Conservation (phyloP, 2,888 invertebrate genomes). For the Andrena trimmerana region DNA sequence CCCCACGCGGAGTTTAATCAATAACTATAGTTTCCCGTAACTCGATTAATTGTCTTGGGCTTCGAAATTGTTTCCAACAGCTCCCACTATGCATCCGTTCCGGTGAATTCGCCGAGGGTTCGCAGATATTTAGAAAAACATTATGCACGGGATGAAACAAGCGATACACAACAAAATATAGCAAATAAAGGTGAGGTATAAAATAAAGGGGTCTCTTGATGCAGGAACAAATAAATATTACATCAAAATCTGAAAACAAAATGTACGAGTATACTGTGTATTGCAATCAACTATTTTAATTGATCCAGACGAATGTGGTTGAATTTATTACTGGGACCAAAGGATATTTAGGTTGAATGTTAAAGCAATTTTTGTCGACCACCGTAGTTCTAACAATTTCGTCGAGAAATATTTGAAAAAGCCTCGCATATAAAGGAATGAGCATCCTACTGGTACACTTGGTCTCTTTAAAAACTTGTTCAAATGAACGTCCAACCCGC, state of each 20-base stretch:
- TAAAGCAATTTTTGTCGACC: not conserved
- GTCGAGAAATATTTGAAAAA: no score
- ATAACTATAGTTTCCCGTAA: slow-evolving; percentile 27
- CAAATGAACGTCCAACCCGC: slow-evolving; percentile 44
- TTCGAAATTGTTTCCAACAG: slow-evolving; percentile 17
- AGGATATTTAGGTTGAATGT: not conserved
- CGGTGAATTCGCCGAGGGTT: not conserved
- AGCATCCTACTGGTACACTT: not conserved
- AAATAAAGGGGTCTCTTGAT: no score
- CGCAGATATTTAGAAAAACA: not conserved
- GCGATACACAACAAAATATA: no score
- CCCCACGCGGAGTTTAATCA: slow-evolving; percentile 43
- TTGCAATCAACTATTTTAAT: no score
- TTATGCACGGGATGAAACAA: not conserved
- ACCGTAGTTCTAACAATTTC: no score
- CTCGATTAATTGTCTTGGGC: slow-evolving; percentile 40
- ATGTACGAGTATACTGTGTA: no score
- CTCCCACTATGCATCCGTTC: not conserved
- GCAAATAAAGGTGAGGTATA: no score
- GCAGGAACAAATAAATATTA: no score
- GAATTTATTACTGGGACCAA: no score
- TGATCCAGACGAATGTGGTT: no score
- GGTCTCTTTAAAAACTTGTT: slow-evolving; percentile 56
- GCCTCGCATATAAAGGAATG: not conserved
- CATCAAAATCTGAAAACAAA: no score